Evolutionary conservation across 2,797 vertebrate species (phyloP).

Genomic region (Gadopsis marmoratus): DNA sequence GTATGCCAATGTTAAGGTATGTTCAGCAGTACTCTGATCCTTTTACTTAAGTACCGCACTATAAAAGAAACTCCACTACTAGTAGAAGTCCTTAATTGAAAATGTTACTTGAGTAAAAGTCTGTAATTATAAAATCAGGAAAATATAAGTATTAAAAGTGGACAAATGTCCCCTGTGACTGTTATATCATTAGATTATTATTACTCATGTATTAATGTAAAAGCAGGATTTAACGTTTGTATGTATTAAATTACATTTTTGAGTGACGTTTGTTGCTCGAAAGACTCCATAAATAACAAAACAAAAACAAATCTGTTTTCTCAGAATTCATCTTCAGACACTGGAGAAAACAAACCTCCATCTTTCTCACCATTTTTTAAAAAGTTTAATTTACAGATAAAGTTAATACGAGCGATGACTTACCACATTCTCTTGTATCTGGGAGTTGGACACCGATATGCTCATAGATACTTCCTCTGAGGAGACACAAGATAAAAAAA

Average conservation of each 20-base stretch:
- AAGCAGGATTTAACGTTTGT: too few species aligned
- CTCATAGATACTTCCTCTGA: conserved; percentile 90
- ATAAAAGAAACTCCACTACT: background rate
- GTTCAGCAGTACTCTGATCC: background rate
- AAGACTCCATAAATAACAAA: too few species aligned
- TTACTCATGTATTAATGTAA: too few species aligned
- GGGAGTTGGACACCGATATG: conserved; percentile 92
- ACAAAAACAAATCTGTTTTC: background rate
- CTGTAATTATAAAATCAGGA: background rate
- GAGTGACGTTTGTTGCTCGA: too few species aligned
- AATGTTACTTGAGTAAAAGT: background rate
- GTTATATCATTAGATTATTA: too few species aligned
- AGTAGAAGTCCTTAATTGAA: background rate
- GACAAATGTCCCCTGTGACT: background rate
- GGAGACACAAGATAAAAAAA: conserved; percentile 53
- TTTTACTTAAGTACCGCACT: background rate
- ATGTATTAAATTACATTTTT: background rate
- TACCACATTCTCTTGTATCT: conserved; percentile 92
- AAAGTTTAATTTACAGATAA: too few species aligned
- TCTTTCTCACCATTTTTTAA: background rate
- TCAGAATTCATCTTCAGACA: background rate
- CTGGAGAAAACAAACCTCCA: background rate
- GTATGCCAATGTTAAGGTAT: too few species aligned
- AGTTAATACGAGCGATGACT: conserved; percentile 18
- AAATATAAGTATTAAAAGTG: background rate